phyloP scores from a whole-genome alignment of 2,888 invertebrate genomes.

The Trissolcus japonicus region DNA sequence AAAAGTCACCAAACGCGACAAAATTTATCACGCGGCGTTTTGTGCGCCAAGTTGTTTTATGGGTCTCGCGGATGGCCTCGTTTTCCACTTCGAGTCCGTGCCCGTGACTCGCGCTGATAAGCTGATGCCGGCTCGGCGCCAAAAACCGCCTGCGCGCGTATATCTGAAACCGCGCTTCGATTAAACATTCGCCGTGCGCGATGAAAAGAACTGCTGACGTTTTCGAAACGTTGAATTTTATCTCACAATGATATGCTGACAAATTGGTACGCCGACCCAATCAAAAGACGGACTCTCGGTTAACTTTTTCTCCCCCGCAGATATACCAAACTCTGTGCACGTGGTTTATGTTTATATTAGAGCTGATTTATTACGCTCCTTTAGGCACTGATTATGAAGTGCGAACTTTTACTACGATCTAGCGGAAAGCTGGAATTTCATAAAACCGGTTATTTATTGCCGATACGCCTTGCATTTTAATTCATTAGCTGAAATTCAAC shows the following conservation, averaged over 20 bases:
- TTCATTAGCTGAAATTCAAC: neutral
- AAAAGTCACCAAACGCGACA: constrained; percentile 52
- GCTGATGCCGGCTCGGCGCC: constrained; percentile 40
- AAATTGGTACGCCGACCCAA: constrained; percentile 19
- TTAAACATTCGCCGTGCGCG: constrained; percentile 7
- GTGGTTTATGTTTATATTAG: constrained; percentile 45
- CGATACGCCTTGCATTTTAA: neutral
- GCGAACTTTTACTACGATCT: constrained; percentile 32
- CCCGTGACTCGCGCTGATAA: constrained; percentile 52
- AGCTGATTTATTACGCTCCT: constrained; percentile 25
- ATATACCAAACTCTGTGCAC: too few species aligned
- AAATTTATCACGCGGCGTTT: constrained; percentile 53
- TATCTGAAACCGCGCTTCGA: constrained; percentile 3
- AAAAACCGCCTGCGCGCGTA: constrained; percentile 14
- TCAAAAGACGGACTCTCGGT: constrained; percentile 17
- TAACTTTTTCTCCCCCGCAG: neutral
- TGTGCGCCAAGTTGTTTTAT: constrained; percentile 47
- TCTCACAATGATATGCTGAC: constrained; percentile 29
- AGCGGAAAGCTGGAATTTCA: constrained; percentile 28
- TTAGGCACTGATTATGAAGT: constrained; percentile 24
- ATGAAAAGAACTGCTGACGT: constrained; percentile 12
- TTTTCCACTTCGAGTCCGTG: constrained; percentile 52
- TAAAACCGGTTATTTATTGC: constrained; percentile 28
- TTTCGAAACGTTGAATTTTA: constrained; percentile 14
- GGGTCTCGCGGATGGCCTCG: constrained; percentile 49